Evolutionary conservation across 2,888 invertebrate species (phyloP).

Genomic region (Epiperipatus broadwayi): DNA sequence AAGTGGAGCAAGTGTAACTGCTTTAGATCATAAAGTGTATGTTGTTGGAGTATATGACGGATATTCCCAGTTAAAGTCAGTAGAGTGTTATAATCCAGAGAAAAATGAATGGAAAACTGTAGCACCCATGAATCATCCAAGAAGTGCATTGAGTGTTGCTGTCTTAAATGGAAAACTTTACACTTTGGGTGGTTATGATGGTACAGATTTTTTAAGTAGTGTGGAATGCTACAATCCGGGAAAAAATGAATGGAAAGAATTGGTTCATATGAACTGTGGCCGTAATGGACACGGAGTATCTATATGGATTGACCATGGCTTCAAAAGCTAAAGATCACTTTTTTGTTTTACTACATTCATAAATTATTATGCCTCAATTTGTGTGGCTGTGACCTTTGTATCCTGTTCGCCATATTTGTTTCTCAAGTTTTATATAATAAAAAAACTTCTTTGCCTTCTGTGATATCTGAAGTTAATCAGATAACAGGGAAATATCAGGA

Average conservation of each 20-base stretch:
- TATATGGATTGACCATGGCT: constrained; percentile 64
- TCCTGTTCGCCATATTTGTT: too few relatives aligned
- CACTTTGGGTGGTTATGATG: constrained; percentile 84
- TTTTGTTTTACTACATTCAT: too few relatives aligned
- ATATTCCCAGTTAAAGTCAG: constrained; percentile 52
- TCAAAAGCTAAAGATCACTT: too few relatives aligned
- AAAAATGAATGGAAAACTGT: constrained; percentile 56
- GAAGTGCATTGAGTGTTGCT: constrained; percentile 71
- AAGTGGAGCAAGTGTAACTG: constrained; percentile 66
- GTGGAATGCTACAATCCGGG: constrained; percentile 73
- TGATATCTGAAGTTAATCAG: too few relatives aligned
- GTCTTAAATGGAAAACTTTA: constrained; percentile 67
- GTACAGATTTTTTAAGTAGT: constrained; percentile 56
- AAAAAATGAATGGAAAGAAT: constrained; percentile 51
- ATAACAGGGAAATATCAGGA: too few relatives aligned
- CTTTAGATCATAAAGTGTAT: constrained; percentile 64
- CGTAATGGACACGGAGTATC: constrained; percentile 81
- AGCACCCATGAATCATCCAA: constrained; percentile 51
- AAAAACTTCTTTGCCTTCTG: too few relatives aligned
- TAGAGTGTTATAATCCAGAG: constrained; percentile 72
- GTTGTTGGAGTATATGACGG: constrained; percentile 93
- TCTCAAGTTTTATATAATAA: too few relatives aligned
- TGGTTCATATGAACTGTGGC: constrained; percentile 56
- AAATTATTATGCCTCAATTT: too few relatives aligned
- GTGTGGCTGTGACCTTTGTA: too few relatives aligned